Evolutionary conservation across 2,797 vertebrate genomes (phyloP).

Genomic region (Eupleurogrammus muticus): DNA sequence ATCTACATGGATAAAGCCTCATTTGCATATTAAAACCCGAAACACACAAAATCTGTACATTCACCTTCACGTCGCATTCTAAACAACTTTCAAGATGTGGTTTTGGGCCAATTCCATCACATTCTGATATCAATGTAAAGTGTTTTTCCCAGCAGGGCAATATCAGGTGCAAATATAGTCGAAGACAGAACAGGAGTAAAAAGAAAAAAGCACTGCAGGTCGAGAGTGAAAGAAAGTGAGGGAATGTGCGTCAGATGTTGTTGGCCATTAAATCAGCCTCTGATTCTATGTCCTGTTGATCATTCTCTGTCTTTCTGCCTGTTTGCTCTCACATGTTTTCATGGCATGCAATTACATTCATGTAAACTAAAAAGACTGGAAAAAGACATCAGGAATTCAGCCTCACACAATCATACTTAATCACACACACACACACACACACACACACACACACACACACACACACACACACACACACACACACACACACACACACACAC

Average conservation of each 20-base stretch:
- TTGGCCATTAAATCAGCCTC: conserved; percentile 46
- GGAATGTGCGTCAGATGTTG: conserved; percentile 56
- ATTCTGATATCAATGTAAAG: neutral
- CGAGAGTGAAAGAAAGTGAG: conserved; percentile 16
- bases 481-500: no score
- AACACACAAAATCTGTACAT: no score
- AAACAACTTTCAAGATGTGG: conserved; percentile 31
- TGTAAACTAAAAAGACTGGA: conserved; percentile 70
- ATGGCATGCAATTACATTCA: conserved; percentile 69
- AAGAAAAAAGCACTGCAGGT: conserved; percentile 1
- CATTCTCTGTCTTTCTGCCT: conserved; percentile 23
- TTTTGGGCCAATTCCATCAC: neutral
- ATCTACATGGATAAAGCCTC: no score
- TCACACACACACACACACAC: conserved; percentile 36
- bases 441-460: conserved; percentile 38
- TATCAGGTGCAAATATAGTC: conserved; percentile 26
- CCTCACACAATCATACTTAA: conserved; percentile 47
- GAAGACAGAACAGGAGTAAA: conserved; percentile 1
- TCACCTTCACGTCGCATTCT: conserved; percentile 2
- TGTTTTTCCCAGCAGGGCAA: conserved; percentile 14
- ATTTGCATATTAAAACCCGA: no score
- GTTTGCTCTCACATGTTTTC: conserved; percentile 48
- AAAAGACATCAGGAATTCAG: conserved; percentile 67
- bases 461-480: no score
- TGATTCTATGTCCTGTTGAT: conserved; percentile 20